Base-by-base conservation (phyloP, 2,888 invertebrate genomes). In the Aspidiotus rigidus region DNA sequence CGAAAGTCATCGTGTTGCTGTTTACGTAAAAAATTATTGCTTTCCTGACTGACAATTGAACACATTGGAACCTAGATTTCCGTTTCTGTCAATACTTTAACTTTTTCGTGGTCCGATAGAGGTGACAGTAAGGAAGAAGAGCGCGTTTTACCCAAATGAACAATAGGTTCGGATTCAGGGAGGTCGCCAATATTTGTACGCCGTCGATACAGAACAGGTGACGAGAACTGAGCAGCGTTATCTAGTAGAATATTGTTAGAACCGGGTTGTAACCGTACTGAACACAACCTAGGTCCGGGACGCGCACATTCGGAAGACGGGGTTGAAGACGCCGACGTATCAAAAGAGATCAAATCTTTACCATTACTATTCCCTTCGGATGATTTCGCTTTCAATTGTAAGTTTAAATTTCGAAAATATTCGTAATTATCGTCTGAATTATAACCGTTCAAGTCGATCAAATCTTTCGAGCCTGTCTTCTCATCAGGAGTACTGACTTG, bases 241-340 rank as follows among this genome's bases (percentile, higher is more conserved):
- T 90, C 90, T 39, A 90, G 79, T 7, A 90, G 79, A 74, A 90
- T 88, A 77, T 90, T 90, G 76, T 87, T 89, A 11, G 88, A 87
- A 7, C 88, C 89, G 7, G 86, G 86, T 75, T 89, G 89, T 74
- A 89, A 82, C 53, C 88, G 82, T 75, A 90, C 82, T 64, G 89
- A 86, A 75, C 89, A 90, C 74, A 88, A 85, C 72, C 89, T 81
- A 1, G 90, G 88, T 1, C 89, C 89, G 16, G 57, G 61, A 15
- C 17, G 55, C 8, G 17, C 16, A 5, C 62, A 55, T 8, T 41
- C 13, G 15, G 62, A 62, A 11, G 57, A n/a, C 11, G 49, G 49
- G 6, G 11, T 13, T 13, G 17, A 42, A 8, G 62, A 49, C 28
- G 62, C 39, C 2, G 17, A 56, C 0, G 55, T 28, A 16, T 67